Evolutionary conservation across 2,888 invertebrate genomes (phyloP).

Genomic region (Caradrina kadenii): DNA sequence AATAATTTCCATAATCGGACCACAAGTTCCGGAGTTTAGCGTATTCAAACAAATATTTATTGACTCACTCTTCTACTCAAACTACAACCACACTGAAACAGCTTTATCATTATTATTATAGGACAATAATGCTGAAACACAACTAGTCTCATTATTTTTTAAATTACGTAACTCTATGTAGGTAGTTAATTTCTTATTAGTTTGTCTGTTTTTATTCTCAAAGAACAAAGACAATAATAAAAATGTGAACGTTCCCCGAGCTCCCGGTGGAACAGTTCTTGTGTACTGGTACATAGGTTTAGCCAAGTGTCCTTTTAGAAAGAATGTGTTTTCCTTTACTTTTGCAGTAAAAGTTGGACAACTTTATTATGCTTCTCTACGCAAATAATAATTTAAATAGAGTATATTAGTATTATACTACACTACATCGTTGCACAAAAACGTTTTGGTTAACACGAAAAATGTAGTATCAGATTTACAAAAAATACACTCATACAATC

Average conservation of each 20-base stretch:
- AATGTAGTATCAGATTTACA: neutral
- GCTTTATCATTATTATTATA: too few species aligned
- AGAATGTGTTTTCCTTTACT: neutral
- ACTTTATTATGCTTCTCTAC: neutral
- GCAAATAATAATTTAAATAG: too few species aligned
- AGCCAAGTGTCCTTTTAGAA: neutral
- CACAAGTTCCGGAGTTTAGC: too few species aligned
- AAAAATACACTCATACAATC: constrained; percentile 14
- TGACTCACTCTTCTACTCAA: too few species aligned
- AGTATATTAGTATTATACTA: too few species aligned
- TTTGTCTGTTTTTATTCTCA: too few species aligned
- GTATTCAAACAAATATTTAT: too few species aligned
- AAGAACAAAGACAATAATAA: too few species aligned
- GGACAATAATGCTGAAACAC: too few species aligned
- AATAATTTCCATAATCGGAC: too few species aligned
- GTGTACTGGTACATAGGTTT: neutral
- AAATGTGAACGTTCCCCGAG: neutral
- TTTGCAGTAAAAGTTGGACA: neutral
- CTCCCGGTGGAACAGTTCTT: neutral
- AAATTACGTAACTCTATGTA: neutral
- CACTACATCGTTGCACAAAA: neutral
- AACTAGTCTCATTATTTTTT: neutral
- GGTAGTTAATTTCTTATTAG: too few species aligned
- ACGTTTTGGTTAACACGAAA: neutral
- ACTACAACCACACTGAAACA: too few species aligned